Percentiles rank a stretch among this genome's conserved stretches.
Conservation (phyloP, 2,888 invertebrate species). For the Anthrax anthrax region DNA sequence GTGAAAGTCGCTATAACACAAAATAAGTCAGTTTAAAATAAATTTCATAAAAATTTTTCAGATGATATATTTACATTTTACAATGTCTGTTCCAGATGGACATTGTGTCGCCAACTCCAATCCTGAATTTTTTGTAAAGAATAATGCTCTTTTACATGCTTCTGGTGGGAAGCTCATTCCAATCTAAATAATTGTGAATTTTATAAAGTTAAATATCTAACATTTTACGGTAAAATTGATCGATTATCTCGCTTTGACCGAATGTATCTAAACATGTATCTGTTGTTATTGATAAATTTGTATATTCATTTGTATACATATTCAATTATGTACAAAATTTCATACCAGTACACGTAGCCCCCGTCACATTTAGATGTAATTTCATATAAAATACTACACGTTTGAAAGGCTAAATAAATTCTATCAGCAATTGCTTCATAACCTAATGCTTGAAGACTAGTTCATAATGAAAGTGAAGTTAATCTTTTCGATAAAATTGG, state of each 20-base stretch:
- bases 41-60: not conserved
- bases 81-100: conserved; percentile 43
- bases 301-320: no score
- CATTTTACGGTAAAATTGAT: conserved; percentile 86
- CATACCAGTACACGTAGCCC: conserved; percentile 58
- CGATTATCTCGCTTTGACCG: conserved; percentile 64
- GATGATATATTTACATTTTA: not conserved
- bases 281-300: conserved; percentile 70
- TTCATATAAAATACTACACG: conserved; percentile 43
- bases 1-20: conserved; percentile 22
- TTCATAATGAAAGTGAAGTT: conserved; percentile 73
- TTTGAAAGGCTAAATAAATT: conserved; percentile 59
- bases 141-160: conserved; percentile 79
- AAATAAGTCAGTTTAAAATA: not conserved
- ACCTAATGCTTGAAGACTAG: conserved; percentile 57
- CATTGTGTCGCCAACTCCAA: conserved; percentile 80
- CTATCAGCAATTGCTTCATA: conserved; percentile 55
- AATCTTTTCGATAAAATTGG: conserved; percentile 40
- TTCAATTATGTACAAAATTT: conserved; percentile 1
- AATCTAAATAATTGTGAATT: conserved; percentile 61
- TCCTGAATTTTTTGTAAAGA: conserved; percentile 71
- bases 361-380: conserved; percentile 43
- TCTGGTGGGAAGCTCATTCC: conserved; percentile 87
- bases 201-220: conserved; percentile 82
- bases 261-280: conserved; percentile 74